Conservation (phyloP, 2,888 invertebrate genomes). For the Leucania comma region DNA sequence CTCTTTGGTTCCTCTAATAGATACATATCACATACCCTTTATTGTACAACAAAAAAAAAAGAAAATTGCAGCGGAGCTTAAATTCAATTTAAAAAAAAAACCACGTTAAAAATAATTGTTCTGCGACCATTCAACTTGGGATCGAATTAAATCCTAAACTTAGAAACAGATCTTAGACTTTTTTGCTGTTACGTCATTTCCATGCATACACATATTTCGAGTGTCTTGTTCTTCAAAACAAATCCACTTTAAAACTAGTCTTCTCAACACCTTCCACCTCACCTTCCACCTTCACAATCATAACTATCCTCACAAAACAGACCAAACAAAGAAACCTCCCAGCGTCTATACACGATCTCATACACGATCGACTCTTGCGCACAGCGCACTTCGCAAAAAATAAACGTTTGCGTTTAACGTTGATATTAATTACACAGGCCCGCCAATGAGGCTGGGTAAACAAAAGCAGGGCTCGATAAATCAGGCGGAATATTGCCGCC, state of each 20-base stretch:
- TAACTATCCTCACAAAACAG: constrained; percentile 10
- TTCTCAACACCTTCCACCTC: background rate
- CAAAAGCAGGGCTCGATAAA: constrained; percentile 74
- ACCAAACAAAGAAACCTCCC: constrained; percentile 9
- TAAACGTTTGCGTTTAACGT: constrained; percentile 57
- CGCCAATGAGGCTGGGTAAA: constrained; percentile 74
- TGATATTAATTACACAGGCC: constrained; percentile 71
- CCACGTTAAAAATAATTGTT: no score
- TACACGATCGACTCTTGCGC: constrained; percentile 55
- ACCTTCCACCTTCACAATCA: constrained; percentile 6
- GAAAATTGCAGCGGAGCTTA: no score
- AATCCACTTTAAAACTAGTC: background rate
- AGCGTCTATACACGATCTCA: constrained; percentile 42
- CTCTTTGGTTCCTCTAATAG: no score
- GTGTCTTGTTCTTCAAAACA: no score
- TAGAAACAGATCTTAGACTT: no score
- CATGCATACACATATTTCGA: no score
- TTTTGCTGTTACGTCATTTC: no score
- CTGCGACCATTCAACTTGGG: no score
- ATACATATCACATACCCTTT: no score
- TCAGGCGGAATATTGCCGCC: constrained; percentile 63
- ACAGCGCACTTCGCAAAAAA: constrained; percentile 52
- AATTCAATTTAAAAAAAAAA: no score
- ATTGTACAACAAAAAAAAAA: no score
- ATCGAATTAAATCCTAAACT: no score